phyloP scores from a whole-genome alignment of 2,113 vertebrate genomes.

The Toxostoma redivivum region DNA sequence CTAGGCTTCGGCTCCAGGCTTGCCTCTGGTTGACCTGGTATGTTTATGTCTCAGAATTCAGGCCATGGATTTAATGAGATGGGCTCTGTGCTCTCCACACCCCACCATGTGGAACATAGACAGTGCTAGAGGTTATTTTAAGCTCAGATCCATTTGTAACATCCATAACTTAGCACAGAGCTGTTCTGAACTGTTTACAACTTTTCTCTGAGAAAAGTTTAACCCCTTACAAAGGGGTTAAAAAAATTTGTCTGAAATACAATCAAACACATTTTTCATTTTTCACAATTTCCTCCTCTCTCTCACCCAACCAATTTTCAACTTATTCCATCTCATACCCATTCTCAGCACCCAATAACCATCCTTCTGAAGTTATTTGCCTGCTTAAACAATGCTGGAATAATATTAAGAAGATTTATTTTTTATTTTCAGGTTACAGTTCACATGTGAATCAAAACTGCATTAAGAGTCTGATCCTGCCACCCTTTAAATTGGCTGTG shows the following conservation, averaged over 20 bases:
- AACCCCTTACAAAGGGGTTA: background rate
- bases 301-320: background rate
- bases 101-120: rapidly evolving
- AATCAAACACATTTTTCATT: background rate
- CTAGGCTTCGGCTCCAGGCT: background rate
- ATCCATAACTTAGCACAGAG: background rate
- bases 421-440: background rate
- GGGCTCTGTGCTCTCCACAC: background rate
- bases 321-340: background rate
- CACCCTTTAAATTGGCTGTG: background rate
- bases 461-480: background rate
- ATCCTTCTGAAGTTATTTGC: background rate
- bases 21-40: background rate
- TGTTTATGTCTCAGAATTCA: rapidly evolving
- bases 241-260: background rate
- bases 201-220: background rate
- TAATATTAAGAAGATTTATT: background rate
- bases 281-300: background rate
- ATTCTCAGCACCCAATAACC: background rate
- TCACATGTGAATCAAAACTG: background rate
- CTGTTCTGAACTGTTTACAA: background rate
- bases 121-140: background rate
- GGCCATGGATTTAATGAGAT: background rate
- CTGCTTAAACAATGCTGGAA: background rate
- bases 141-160: background rate